Base-by-base conservation (phyloP, 92 coral and sea anemone species). In the Porites evermanni region DNA sequence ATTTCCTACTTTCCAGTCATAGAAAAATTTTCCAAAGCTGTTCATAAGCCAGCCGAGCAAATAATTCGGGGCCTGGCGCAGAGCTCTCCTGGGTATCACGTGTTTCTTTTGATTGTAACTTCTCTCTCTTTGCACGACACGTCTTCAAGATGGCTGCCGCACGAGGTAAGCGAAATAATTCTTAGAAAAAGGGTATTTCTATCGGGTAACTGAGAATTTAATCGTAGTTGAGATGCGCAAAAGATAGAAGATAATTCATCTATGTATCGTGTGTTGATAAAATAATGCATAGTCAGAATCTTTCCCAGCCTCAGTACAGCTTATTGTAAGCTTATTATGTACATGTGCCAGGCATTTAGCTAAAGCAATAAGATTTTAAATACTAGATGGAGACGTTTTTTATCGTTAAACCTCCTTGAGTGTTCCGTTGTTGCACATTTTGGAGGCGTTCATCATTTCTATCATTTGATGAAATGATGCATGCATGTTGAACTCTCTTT, bases 71-170 rank as follows among this genome's bases (percentile, higher is more conserved):
- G 68, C 70, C 87, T 83, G 93, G 78, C 20, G 64, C 75, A 59
- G 59, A 90, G 88, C 87, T 53, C 73, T 56, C 0, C n/a, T 12
- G 26, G 6, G 4, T 77, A 58, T 85, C 95, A 94, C 98, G 98
- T 94, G 98, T 81, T 74, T 44, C 64, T 79, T 86, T 91, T 54
- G 19, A 1, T 75, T 71, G 12, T 17, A 13, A 12, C 64, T 14
- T 91, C 83, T 83, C 91, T 92, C 83, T 93, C 91, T 90, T 83
- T 88, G 90, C 93, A 81, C 92, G 96, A 93, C 99, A 97, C 99
- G 99, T 97, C 96, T 90, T 86, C 95, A 97, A 97, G 89, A 97
- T 97, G 99, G 99, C 98, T 82, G 78, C 38, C 3, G 92, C 99
- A 91, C 94, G 99, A 93, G 99, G 99, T 97, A 83, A 71, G 91